Evolutionary conservation across 2,888 invertebrate genomes (phyloP).

Genomic region (Capitulum mitella): DNA sequence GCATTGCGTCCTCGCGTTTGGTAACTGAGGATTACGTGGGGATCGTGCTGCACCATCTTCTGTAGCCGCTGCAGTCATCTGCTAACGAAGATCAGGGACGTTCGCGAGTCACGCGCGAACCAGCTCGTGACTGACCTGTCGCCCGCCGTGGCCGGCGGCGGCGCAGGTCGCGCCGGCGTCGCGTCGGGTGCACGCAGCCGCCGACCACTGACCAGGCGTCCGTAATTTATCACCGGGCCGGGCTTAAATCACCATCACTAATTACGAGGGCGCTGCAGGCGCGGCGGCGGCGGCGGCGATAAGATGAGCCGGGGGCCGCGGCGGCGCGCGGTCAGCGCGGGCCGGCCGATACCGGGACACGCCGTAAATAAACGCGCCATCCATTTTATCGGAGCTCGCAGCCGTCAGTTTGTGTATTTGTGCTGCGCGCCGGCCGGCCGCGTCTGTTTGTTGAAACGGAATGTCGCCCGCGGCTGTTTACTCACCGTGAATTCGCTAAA

Average conservation of each 20-base stretch:
- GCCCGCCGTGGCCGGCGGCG: no score
- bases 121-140: no score
- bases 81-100: no score
- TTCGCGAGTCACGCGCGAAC: no score
- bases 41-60: no score
- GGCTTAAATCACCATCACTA: not conserved
- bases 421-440: not conserved
- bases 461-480: not conserved
- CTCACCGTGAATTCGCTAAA: not conserved
- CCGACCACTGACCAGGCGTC: not conserved
- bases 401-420: conserved; percentile 8
- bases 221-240: not conserved
- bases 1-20: no score
- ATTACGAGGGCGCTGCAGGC: not conserved
- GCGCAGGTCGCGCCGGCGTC: no score
- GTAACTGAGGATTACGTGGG: no score
- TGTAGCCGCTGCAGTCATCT: no score
- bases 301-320: not conserved
- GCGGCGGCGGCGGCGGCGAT: not conserved
- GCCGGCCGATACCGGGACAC: not conserved
- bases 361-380: conserved; percentile 6
- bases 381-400: not conserved
- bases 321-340: not conserved
- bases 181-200: not conserved
- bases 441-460: conserved; percentile 1